Evolutionary conservation across 2,797 vertebrate genomes (phyloP), one percentile per base, ranked within the genome.

Genomic region (Helostoma temminkii): DNA sequence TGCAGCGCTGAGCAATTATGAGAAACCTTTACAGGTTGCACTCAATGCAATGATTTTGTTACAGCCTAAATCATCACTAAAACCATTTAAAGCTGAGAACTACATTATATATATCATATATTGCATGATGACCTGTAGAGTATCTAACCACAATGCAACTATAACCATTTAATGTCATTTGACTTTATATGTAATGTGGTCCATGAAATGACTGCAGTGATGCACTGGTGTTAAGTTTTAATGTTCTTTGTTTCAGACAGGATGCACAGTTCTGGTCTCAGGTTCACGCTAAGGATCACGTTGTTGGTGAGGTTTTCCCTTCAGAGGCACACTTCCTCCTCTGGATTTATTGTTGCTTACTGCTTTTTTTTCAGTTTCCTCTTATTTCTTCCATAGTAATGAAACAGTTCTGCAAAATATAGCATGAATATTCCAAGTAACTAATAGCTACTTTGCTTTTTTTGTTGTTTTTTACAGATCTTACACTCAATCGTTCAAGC

Each of bases 181-280:
- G 9, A 8, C 37, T 58, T 59, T 26, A 3, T 28, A 16, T 9
- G 14, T n/a, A 12, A 25, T 4, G 9, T 48, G 0, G 0, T n/a
- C 19, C 3, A 50, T 41, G 26, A 50, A 36, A 61, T 34, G 4
- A 25, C 16, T 57, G 9, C n/a, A 24, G 6, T 9, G 6, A 9
- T 25, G 6, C 5, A 28, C 24, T 43, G 16, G 12, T 24, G 8
- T 22, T 14, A 36, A 2, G 21, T 9, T 2, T 45, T 54, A 2
- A 18, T 72, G 10, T 74, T 16, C 60, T 81, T 10, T 67, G 2
- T 70, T 82, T 61, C 43, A 93, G 92, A 30, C 36, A 86, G 43
- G 83, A 88, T 18, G 71, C 79, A 3, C 72, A 85, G 30, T 90
- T 92, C 61, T 93, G 92, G 92, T 80, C 83, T 59, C 62, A 70